A percentile compares a stretch with the other conserved stretches of the same genome.
phyloP scores from a whole-genome alignment of 1,140 invertebrate species.

The Bombus soroeensis region DNA sequence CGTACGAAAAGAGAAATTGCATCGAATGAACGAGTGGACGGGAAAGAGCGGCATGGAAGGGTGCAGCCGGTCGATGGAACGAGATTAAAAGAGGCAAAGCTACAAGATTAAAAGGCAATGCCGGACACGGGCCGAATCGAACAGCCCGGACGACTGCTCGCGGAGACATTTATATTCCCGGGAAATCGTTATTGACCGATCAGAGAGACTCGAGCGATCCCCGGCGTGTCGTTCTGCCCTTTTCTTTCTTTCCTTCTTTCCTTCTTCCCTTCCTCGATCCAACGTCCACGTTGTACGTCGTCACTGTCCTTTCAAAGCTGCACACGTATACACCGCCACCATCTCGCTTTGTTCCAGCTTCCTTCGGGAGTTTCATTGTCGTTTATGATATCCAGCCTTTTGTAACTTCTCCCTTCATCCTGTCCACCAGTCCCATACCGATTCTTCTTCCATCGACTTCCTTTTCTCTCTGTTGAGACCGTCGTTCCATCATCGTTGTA shows the following conservation, averaged over 20 bases:
- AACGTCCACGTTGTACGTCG: neutral
- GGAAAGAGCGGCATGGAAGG: neutral
- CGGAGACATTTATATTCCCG: constrained; percentile 73
- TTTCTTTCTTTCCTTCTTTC: constrained; percentile 44
- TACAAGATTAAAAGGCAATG: constrained; percentile 76
- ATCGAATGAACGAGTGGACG: constrained; percentile 28
- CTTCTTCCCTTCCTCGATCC: too few relatives aligned
- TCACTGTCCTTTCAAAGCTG: constrained; percentile 24
- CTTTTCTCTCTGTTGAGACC: neutral
- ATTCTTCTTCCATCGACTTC: neutral
- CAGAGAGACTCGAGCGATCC: constrained; percentile 48
- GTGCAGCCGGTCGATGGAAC: constrained; percentile 67
- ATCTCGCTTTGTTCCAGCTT: constrained; percentile 9
- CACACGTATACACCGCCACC: neutral
- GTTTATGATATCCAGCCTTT: constrained; percentile 44
- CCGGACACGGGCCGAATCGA: constrained; percentile 60
- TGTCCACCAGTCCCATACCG: too few relatives aligned
- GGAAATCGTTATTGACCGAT: constrained; percentile 71
- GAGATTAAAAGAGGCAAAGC: constrained; percentile 76
- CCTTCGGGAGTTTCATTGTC: constrained; percentile 23
- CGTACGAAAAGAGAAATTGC: constrained; percentile 69
- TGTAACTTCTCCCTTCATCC: neutral
- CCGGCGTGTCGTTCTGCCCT: constrained; percentile 22
- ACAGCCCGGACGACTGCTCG: constrained; percentile 45
- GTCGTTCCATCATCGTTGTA: too few relatives aligned